Percentiles rank a stretch among this genome's conserved stretches.
phyloP scores from a whole-genome alignment of 2,888 invertebrate genomes.

The Ceriagrion tenellum region DNA sequence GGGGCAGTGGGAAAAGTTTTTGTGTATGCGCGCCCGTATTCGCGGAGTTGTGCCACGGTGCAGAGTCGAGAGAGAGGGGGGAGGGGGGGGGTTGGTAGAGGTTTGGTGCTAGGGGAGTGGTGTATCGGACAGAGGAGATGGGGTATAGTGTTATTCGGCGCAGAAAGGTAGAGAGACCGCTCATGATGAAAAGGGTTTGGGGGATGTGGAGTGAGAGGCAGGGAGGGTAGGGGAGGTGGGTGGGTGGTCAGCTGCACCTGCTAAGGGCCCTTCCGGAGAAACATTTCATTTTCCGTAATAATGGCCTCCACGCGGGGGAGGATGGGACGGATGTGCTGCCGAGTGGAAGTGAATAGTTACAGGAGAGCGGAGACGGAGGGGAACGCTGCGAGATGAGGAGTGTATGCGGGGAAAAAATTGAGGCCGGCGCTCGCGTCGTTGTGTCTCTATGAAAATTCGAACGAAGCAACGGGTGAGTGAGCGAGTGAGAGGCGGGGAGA shows the following conservation, averaged over 20 bases:
- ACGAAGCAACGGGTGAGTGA: neutral
- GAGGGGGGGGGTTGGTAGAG: neutral
- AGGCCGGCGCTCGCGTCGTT: neutral
- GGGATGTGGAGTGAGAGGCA: neutral
- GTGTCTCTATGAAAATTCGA: conserved; percentile 58
- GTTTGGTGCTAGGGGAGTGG: neutral
- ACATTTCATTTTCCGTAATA: conserved; percentile 66
- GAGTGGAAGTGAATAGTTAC: conserved; percentile 59
- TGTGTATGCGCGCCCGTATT: conserved; percentile 23
- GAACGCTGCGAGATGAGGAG: neutral
- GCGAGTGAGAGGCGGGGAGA: neutral
- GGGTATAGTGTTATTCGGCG: neutral
- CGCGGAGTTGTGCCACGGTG: neutral
- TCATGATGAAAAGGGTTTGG: neutral
- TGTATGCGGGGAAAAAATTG: conserved; percentile 21
- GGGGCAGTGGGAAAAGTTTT: neutral
- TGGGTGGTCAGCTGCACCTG: conserved; percentile 62
- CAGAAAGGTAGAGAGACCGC: neutral
- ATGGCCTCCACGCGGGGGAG: neutral
- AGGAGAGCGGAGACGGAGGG: neutral
- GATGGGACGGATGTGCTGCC: conserved; percentile 52
- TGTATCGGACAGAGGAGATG: neutral
- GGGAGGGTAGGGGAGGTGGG: neutral
- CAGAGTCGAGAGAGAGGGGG: neutral
- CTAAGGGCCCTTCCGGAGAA: conserved; percentile 57